These are phyloP conservation scores for Seriola quinqueradiata DNA, from an alignment of 2,113 vertebrate species.

Conservation along the genomic window DNA sequence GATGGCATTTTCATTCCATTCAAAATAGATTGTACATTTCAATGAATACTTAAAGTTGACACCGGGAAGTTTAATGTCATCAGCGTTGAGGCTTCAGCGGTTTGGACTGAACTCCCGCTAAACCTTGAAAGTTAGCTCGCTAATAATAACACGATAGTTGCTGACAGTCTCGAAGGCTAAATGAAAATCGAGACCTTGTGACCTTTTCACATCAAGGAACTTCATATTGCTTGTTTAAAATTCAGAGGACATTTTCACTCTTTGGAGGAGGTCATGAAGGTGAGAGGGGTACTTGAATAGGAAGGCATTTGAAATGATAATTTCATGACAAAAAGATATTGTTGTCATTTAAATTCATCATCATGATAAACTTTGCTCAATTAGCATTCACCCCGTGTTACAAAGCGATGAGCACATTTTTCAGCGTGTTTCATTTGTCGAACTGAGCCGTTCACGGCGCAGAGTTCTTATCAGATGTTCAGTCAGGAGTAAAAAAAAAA, in stretches of 20 bases:
- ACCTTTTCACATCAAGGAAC: constrained; percentile 68
- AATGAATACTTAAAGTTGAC: constrained; percentile 57
- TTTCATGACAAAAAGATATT: constrained; percentile 72
- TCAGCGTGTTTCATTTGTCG: constrained; percentile 27
- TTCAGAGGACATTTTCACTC: constrained; percentile 77
- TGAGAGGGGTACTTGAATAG: constrained; percentile 66
- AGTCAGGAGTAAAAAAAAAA: constrained; percentile 1
- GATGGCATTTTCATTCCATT: constrained; percentile 70
- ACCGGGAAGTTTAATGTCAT: constrained; percentile 48
- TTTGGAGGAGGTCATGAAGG: constrained; percentile 72
- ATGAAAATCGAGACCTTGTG: constrained; percentile 66
- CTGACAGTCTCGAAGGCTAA: constrained; percentile 67
- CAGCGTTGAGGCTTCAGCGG: background rate
- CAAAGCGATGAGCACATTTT: constrained; percentile 59
- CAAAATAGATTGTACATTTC: constrained; percentile 52
- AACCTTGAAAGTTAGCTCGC: constrained; percentile 59
- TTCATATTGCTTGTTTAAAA: constrained; percentile 75
- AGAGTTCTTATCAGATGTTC: constrained; percentile 56
- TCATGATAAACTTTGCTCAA: constrained; percentile 72
- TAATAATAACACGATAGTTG: constrained; percentile 60
- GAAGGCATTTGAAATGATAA: constrained; percentile 79
- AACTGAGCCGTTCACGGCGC: constrained; percentile 39
- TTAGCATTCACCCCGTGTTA: constrained; percentile 63
- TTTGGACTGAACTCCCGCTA: constrained; percentile 3
- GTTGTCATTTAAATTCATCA: constrained; percentile 75